These are phyloP conservation scores for Semnornis frantzii DNA, from an alignment of 2,113 vertebrate species.

Conservation along the genomic window DNA sequence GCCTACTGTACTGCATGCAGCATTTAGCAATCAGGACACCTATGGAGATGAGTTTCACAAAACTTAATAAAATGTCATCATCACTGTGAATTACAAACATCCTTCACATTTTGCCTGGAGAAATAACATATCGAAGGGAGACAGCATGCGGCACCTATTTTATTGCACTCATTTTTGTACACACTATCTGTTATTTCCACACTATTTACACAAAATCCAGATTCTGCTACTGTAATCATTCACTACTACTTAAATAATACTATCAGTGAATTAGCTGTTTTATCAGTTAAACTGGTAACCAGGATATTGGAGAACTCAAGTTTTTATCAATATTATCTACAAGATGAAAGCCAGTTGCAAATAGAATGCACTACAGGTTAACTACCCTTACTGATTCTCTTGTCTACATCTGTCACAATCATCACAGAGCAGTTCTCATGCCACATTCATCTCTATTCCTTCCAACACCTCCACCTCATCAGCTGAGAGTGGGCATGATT, in stretches of 20 bases:
- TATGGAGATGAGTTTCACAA: background rate
- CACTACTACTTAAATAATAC: constrained; percentile 61
- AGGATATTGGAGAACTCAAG: constrained; percentile 2
- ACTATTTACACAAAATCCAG: constrained; percentile 56
- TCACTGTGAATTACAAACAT: background rate
- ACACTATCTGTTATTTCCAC: constrained; percentile 36
- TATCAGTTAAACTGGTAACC: constrained; percentile 55
- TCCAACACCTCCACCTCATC: background rate
- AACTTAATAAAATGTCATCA: background rate
- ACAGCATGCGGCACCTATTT: background rate
- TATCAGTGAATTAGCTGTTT: constrained; percentile 63
- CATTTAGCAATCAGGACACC: background rate
- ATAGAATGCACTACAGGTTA: background rate
- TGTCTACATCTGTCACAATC: background rate
- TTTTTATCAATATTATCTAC: constrained; percentile 34
- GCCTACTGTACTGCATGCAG: accelerated
- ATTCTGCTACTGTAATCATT: constrained; percentile 57
- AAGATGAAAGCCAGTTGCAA: constrained; percentile 31
- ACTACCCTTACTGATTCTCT: background rate
- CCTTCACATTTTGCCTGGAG: background rate
- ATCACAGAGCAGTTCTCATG: accelerated
- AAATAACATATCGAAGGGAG: background rate
- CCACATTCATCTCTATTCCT: background rate
- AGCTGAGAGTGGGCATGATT: background rate
- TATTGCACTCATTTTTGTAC: constrained; percentile 38